phyloP scores from a whole-genome alignment of 2,113 vertebrate species.

The Sardina pilchardus region DNA sequence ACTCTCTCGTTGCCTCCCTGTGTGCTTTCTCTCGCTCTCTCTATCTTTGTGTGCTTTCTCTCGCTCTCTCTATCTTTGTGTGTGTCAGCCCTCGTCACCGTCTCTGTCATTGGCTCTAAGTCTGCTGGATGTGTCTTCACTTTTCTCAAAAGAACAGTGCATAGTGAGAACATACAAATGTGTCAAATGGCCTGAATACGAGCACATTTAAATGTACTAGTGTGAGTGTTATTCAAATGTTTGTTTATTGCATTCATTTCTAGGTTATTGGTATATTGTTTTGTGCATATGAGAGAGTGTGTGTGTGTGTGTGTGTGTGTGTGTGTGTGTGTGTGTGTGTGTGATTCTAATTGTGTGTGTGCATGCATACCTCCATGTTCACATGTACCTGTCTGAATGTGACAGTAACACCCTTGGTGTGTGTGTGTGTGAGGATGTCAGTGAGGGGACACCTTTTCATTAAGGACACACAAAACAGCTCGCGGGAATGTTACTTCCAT shows the following conservation, averaged over 20 bases:
- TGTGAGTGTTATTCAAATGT: too few species aligned
- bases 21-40: not conserved
- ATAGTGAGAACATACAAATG: not conserved
- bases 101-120: not conserved
- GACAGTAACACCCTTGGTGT: not conserved
- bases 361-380: not conserved
- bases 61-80: not conserved
- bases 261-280: not conserved
- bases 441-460: conserved; percentile 3
- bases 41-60: not conserved
- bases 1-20: not conserved
- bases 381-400: not conserved
- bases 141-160: not conserved
- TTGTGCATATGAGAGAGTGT: not conserved
- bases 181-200: not conserved
- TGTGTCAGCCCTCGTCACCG: not conserved
- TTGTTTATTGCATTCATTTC: not conserved
- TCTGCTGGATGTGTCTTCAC: not conserved
- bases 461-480: not conserved
- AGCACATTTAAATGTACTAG: not conserved
- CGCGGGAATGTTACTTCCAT: not conserved
- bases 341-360: not conserved
- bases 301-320: not conserved
- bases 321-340: not conserved
- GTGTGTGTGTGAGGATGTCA: conserved; percentile 12